Percentiles rank a stretch among this genome's conserved stretches.
phyloP scores from a whole-genome alignment of 2,113 vertebrate species.

The Salvator merianae region DNA sequence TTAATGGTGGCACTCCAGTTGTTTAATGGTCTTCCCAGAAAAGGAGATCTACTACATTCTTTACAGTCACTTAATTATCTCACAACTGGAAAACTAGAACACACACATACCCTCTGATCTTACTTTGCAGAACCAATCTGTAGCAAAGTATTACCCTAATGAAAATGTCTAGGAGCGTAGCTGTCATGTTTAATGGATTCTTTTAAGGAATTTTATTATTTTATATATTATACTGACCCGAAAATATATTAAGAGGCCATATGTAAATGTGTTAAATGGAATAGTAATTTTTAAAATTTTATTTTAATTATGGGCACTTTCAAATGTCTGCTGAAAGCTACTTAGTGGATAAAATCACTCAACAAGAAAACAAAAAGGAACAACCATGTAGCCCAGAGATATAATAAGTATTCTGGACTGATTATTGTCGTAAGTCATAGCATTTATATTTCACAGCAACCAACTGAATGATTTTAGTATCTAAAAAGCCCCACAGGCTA shows the following conservation, averaged over 20 bases:
- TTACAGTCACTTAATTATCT: neutral
- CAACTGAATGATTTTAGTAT: neutral
- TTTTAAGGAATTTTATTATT: neutral
- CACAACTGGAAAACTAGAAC: no score
- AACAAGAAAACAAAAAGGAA: constrained; percentile 8
- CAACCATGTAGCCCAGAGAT: neutral
- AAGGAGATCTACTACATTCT: neutral
- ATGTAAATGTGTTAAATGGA: neutral
- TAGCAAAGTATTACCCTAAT: neutral
- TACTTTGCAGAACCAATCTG: no score
- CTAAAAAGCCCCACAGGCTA: no score
- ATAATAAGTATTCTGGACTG: neutral
- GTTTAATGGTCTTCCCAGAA: neutral
- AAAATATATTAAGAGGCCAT: neutral
- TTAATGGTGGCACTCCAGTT: neutral
- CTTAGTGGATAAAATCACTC: neutral
- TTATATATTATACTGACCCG: neutral
- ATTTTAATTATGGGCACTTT: neutral
- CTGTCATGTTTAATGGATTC: neutral
- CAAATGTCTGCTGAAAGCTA: neutral
- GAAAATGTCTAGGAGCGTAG: neutral
- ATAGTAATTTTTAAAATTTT: neutral
- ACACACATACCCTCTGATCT: no score
- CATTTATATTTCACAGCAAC: constrained; percentile 12
- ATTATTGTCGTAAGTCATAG: neutral